phyloP scores from a whole-genome alignment of 2,113 vertebrate genomes.

The Trogon surrucura region DNA sequence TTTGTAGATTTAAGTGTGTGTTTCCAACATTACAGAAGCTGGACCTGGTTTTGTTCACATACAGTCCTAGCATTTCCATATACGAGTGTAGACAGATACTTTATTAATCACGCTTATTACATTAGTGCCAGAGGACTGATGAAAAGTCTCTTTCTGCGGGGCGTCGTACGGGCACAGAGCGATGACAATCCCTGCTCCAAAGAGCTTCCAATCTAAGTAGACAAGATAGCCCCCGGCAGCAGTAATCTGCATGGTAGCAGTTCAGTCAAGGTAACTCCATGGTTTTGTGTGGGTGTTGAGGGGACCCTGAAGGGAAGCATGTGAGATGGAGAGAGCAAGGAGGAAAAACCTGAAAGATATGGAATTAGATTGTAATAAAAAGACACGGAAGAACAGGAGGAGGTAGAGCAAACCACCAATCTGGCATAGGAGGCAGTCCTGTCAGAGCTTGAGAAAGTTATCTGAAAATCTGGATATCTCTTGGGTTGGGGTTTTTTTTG shows the following conservation, averaged over 20 bases:
- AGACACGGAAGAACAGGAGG: background rate
- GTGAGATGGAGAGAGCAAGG: background rate
- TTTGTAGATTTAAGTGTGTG: background rate
- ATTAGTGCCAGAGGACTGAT: background rate
- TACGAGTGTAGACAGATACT: background rate
- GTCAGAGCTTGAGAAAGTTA: background rate
- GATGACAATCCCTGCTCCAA: background rate
- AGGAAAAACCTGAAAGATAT: constrained; percentile 35
- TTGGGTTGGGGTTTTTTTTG: background rate
- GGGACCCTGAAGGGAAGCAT: constrained; percentile 9
- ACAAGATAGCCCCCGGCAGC: background rate
- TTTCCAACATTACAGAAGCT: background rate
- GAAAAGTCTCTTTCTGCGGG: background rate
- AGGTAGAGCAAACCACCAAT: background rate
- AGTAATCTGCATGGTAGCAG: constrained; percentile 14
- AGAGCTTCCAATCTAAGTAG: background rate
- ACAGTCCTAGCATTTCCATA: accelerated
- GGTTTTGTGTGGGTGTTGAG: background rate
- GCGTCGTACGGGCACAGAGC: background rate
- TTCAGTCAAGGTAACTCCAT: background rate
- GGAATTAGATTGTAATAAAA: background rate
- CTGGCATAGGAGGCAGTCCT: background rate
- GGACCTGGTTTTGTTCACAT: background rate
- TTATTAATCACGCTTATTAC: background rate
- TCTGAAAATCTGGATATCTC: background rate